Conservation (phyloP, 2,888 invertebrate genomes). For the Chrysomela aeneicollis region DNA sequence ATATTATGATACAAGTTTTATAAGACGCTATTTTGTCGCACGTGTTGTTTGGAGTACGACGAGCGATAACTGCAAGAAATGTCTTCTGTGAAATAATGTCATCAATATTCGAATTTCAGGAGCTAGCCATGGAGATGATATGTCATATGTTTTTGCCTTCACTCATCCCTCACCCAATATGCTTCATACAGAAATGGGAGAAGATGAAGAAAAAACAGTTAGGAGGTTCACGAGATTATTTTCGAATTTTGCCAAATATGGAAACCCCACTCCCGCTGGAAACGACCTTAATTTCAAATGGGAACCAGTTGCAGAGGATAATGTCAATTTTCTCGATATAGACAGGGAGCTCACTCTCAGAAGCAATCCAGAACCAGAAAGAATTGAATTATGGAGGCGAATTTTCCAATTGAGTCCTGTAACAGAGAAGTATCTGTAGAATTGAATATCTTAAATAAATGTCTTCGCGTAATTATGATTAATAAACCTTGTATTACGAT, state of each 20-base stretch:
- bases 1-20: too few species aligned
- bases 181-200: conserved; percentile 37
- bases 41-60: too few species aligned
- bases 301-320: conserved; percentile 44
- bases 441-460: too few species aligned
- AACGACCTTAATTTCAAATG: conserved; percentile 40
- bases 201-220: conserved; percentile 45
- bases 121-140: conserved; percentile 33
- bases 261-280: conserved; percentile 42
- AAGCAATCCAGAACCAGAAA: conserved; percentile 45
- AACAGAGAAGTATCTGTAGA: conserved; percentile 19
- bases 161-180: conserved; percentile 20
- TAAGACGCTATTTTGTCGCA: too few species aligned
- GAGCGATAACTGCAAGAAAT: too few species aligned
- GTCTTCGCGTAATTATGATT: too few species aligned
- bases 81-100: too few species aligned
- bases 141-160: conserved; percentile 28
- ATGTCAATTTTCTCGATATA: conserved; percentile 50
- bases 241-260: conserved; percentile 50
- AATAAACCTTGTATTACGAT: too few species aligned
- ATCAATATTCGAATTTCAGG: conserved; percentile 22
- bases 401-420: conserved; percentile 21
- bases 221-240: conserved; percentile 46
- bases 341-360: conserved; percentile 41
- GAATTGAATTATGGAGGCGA: conserved; percentile 49